A percentile compares a stretch with the other conserved stretches of the same genome.
Evolutionary conservation across 2,113 vertebrate species (phyloP).

Genomic region (Chinchilla lanigera): DNA sequence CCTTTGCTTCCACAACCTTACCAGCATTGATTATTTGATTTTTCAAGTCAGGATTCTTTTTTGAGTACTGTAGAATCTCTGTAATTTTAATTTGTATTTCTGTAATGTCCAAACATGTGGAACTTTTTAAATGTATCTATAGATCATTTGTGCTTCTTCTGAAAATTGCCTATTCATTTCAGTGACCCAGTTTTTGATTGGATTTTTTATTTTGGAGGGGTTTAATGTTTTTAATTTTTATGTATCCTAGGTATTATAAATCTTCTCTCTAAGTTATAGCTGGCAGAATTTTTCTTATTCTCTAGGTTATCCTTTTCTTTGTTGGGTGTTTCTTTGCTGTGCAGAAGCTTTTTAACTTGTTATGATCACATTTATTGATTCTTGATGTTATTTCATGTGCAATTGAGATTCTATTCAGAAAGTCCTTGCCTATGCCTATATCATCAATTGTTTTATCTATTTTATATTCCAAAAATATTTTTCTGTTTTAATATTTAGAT

Average conservation of each 20-base stretch:
- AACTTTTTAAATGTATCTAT: too few relatives aligned
- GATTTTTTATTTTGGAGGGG: not conserved
- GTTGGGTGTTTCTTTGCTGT: not conserved
- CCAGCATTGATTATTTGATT: not conserved
- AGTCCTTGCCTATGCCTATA: not conserved
- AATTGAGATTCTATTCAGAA: not conserved
- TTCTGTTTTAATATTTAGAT: not conserved
- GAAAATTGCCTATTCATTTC: too few relatives aligned
- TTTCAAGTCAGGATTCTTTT: not conserved
- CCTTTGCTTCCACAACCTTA: not conserved
- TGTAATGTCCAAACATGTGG: too few relatives aligned
- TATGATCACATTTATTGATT: not conserved
- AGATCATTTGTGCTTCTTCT: too few relatives aligned
- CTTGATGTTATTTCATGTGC: not conserved
- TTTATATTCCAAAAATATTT: not conserved
- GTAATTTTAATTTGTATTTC: too few relatives aligned
- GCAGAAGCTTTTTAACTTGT: not conserved
- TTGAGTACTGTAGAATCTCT: too few relatives aligned
- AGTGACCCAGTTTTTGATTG: not conserved
- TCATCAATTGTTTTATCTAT: not conserved
- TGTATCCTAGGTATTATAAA: not conserved
- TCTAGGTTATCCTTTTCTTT: not conserved
- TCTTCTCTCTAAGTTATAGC: not conserved
- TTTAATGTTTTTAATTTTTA: not conserved
- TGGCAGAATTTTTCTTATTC: not conserved